Percentiles rank a stretch among this genome's conserved stretches.
Conservation (phyloP, 1,140 invertebrate species). For the Elymnias hypermnestra region DNA sequence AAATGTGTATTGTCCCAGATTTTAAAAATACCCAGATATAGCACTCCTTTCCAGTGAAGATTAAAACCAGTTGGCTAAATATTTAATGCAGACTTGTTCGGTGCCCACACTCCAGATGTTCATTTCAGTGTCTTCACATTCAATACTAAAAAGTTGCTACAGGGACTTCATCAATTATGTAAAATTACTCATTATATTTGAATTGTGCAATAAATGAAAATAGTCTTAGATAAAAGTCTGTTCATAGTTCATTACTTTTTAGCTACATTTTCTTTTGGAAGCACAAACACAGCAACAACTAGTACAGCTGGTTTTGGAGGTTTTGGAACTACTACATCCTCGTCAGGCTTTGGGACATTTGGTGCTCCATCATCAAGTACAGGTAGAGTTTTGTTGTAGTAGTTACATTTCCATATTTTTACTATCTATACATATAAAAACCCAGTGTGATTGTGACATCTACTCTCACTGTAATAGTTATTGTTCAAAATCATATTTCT, state of each 20-base stretch:
- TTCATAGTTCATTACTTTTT: constrained; percentile 19
- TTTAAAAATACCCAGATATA: too few relatives aligned
- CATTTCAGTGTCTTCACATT: too few relatives aligned
- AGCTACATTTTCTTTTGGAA: constrained; percentile 61
- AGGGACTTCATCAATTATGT: not conserved
- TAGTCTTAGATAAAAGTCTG: not conserved
- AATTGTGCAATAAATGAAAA: not conserved
- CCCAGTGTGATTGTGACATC: too few relatives aligned
- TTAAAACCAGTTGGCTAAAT: too few relatives aligned
- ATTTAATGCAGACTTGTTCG: too few relatives aligned
- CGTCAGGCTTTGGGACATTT: constrained; percentile 77
- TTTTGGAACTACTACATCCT: constrained; percentile 75
- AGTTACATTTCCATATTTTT: too few relatives aligned
- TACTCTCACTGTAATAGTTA: not conserved
- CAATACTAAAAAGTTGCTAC: too few relatives aligned
- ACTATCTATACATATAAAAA: too few relatives aligned
- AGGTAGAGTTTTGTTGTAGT: constrained; percentile 28
- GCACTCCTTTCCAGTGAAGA: too few relatives aligned
- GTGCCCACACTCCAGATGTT: too few relatives aligned
- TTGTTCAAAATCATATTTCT: not conserved
- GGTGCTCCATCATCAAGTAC: constrained; percentile 58
- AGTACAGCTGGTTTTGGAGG: constrained; percentile 76
- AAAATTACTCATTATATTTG: not conserved
- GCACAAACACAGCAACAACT: constrained; percentile 51
- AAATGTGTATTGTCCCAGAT: too few relatives aligned